Base-by-base conservation (phyloP, 2,797 vertebrate genomes). In the Halcyon badia region DNA sequence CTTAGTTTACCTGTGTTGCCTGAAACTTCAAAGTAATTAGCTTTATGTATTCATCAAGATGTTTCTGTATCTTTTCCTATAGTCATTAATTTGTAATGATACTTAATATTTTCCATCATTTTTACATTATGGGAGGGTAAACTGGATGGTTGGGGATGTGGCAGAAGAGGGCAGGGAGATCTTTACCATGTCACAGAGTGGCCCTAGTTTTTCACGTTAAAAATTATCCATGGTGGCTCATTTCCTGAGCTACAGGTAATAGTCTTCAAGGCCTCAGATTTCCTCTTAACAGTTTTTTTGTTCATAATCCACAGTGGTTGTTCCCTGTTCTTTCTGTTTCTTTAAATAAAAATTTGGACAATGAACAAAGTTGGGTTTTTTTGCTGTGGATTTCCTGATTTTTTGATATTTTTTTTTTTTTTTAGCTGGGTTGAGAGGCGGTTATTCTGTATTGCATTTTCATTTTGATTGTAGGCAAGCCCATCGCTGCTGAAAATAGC, bases 401-500 rank as follows among this genome's bases (percentile, higher is more conserved):
- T 72, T 31, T 81, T 57, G n/a, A n/a, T 31, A 65, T 79, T 57
- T 15, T 72, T 56, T 68, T 42, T 86, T 71, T 89, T 85, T 83
- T 77, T 30, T 28, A 22, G 26, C 68, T 75, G 35, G 21, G 10
- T 39, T 83, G 73, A 33, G 89, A 96, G 83, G 68, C 94, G 95
- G 94, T 94, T 92, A 82, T 92, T 84, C 64, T 46, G 52, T 83
- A 30, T 39, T 89, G 78, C 82, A 39, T 97, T 97, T 98, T 96
- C 95, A 95, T 98, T 98, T 98, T 95, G 97, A 97, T 96, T 97
- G 95, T 97, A 98, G 98, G 98, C 97, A 97, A 98, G 96, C 97
- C 97, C 97, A 95, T 90, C 94, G 93, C 97, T 96, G 93, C 98
- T 99, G 98, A 98, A 99, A 99, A 99, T 99, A 99, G 98, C 98